phyloP scores from a whole-genome alignment of 2,888 invertebrate genomes.

The Drosophila colorata region DNA sequence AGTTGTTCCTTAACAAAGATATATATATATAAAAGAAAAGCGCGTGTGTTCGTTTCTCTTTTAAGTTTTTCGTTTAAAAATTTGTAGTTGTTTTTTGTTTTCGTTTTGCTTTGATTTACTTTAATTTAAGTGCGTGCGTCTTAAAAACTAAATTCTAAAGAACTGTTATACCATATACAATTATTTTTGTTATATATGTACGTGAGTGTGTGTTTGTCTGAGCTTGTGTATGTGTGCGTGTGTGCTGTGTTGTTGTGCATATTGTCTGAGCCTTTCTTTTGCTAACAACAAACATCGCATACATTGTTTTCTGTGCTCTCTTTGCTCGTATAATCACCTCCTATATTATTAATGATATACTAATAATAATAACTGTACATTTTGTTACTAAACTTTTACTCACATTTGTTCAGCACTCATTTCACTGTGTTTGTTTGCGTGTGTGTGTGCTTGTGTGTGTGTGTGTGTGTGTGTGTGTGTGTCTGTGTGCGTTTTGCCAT shows the following conservation, averaged over 20 bases:
- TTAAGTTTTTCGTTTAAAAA: conserved; percentile 30
- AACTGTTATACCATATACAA: conserved; percentile 22
- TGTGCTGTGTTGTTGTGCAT: conserved; percentile 10
- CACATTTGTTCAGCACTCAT: conserved; percentile 22
- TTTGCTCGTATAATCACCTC: conserved; percentile 26
- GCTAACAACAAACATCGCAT: conserved; percentile 27
- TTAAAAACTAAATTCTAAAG: conserved; percentile 2
- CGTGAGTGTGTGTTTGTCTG: conserved; percentile 8
- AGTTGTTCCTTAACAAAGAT: conserved; percentile 10
- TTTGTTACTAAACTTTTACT: conserved; percentile 16
- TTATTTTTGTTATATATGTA: conserved; percentile 14
- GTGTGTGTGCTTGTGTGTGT: conserved; percentile 22
- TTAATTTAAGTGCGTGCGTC: conserved; percentile 55
- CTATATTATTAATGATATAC: conserved; percentile 10
- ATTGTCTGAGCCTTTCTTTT: conserved; percentile 25
- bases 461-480: conserved; percentile 21
- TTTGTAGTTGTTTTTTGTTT: conserved; percentile 24
- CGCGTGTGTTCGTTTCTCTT: conserved; percentile 44
- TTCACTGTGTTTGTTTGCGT: conserved; percentile 18
- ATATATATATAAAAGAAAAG: conserved; percentile 29
- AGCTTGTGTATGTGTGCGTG: conserved; percentile 13
- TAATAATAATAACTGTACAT: conserved; percentile 30
- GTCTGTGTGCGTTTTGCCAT: conserved; percentile 37
- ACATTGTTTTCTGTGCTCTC: conserved; percentile 18
- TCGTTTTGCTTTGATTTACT: conserved; percentile 22